phyloP scores from a whole-genome alignment of 2,888 invertebrate genomes.

The Geophilus truncorum region DNA sequence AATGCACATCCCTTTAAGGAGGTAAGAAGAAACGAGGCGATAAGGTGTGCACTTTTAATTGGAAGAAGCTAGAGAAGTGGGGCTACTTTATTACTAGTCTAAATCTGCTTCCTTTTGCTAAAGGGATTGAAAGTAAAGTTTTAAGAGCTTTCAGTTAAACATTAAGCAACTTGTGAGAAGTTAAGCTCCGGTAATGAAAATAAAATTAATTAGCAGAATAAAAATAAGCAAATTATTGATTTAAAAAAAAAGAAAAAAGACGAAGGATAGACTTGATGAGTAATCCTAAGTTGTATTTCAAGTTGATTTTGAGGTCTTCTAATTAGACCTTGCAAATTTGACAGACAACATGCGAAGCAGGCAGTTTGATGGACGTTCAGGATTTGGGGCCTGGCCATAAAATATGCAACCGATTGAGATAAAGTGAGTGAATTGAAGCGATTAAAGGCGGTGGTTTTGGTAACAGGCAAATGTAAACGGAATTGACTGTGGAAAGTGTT shows the following conservation, averaged over 20 bases:
- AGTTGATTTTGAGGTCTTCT: neutral
- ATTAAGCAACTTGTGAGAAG: neutral
- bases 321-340: neutral
- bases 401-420: neutral
- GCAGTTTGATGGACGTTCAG: neutral
- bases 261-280: too few species aligned
- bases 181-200: too few species aligned
- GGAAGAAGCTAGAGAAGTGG: neutral
- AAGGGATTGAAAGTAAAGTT: neutral
- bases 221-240: too few species aligned
- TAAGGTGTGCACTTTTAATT: conserved; percentile 2
- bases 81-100: neutral
- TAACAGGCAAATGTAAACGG: neutral
- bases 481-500: neutral
- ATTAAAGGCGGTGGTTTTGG: neutral
- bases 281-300: neutral
- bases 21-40: neutral
- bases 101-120: neutral
- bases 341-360: neutral
- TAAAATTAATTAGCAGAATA: too few species aligned
- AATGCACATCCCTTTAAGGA: neutral
- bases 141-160: conserved; percentile 8
- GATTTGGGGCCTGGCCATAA: neutral
- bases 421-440: neutral
- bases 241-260: too few species aligned